Base-by-base conservation (phyloP, 2,797 vertebrate genomes). In the Melanotaenia pygmaea region DNA sequence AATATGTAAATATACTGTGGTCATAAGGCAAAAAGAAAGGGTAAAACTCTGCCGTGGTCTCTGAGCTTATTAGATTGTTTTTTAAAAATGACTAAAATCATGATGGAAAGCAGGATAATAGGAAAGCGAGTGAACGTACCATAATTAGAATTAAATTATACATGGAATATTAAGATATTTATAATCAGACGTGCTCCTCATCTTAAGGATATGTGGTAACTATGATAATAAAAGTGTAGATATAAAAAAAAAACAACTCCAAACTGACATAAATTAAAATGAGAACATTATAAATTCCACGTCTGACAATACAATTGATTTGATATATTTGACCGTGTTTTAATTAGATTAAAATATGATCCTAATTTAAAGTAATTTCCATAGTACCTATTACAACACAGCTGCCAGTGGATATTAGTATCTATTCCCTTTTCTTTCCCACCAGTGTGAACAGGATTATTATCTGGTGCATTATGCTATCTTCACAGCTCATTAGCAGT, bases 401-500 rank as follows among this genome's bases (percentile, higher is more conserved):
- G 51, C 62, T 74, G 65, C 78, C 76, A n/a, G 58, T 74, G 75
- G 72, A 77, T 79, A 77, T 85, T 78, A 73, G 70, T 63, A 73
- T 83, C 47, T 79, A 57, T 86, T 85, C 45, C 24, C 26, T 12
- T 24, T 76, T 67, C 67, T 24, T 32, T n/a, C 9, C 34, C 14
- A 72, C 75, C 68, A 80, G 62, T 67, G 51, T 74, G 78, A 90
- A 77, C 67, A 62, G 65, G 75, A 81, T 88, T 83, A 86, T 90
- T 80, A 82, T 87, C 69, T 84, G 35, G 74, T 80, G 80, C 78
- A 76, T 76, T 77, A 84, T 77, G 69, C 45, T 64, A 74, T 84
- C 80, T 88, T 65, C 76, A 86, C 82, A 84, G 65, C 82, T 89
- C 84, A 91, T 91, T 89, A 91, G 82, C 76, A 89, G 79, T 83